Evolutionary conservation across 2,888 invertebrate genomes (phyloP).

Genomic region (Blastobasis adustella): DNA sequence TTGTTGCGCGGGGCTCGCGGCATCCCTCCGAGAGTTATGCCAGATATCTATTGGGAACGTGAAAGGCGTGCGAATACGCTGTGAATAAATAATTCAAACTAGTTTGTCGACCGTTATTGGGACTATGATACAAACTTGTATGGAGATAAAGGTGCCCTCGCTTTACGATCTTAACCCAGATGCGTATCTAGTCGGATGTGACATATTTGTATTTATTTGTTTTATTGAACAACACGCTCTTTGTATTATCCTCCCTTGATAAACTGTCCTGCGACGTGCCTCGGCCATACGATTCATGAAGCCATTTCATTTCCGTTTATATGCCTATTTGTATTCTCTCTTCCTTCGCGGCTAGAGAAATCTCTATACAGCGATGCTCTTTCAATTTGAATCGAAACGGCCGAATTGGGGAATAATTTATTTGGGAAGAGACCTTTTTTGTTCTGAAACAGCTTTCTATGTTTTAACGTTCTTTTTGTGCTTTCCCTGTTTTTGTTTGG

Average conservation of each 20-base stretch:
- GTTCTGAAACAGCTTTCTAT: slow-evolving; percentile 43
- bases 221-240: slow-evolving; percentile 24
- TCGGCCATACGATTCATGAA: slow-evolving; percentile 57
- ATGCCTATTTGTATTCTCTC: slow-evolving; percentile 65
- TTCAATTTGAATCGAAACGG: slow-evolving; percentile 70
- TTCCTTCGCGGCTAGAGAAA: slow-evolving; percentile 62
- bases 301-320: slow-evolving; percentile 65
- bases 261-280: slow-evolving; percentile 41
- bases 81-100: slow-evolving; percentile 45
- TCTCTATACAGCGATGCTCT: slow-evolving; percentile 64
- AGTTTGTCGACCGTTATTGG: slow-evolving; percentile 1
- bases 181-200: background rate
- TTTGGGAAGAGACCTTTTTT: slow-evolving; percentile 57
- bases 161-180: background rate
- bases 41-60: slow-evolving; percentile 67
- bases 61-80: slow-evolving; percentile 58
- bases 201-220: slow-evolving; percentile 2
- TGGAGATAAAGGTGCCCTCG: too few species aligned
- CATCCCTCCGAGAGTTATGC: slow-evolving; percentile 67
- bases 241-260: slow-evolving; percentile 35
- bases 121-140: background rate
- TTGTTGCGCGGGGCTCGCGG: slow-evolving; percentile 62
- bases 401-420: slow-evolving; percentile 66
- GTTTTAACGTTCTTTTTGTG: slow-evolving; percentile 38
- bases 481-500: slow-evolving; percentile 35